Evolutionary conservation across 2,797 vertebrate genomes (phyloP).

Genomic region (Capromys pilorides): DNA sequence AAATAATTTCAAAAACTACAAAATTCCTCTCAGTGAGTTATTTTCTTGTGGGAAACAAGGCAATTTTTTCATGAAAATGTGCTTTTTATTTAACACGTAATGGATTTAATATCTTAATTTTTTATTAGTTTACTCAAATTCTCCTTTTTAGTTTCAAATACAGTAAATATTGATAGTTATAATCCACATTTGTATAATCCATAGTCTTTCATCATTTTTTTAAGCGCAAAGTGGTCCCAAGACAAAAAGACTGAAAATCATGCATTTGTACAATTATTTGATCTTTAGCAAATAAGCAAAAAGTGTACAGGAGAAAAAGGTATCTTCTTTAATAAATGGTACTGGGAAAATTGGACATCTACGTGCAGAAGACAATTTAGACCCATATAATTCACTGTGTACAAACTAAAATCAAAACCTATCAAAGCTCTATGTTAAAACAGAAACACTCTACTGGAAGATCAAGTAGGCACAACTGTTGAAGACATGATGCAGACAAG

Average conservation of each 20-base stretch:
- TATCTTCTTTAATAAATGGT: neutral
- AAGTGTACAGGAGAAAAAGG: neutral
- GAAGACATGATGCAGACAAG: neutral
- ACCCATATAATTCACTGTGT: neutral
- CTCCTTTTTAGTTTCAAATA: constrained; percentile 13
- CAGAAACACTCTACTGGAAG: neutral
- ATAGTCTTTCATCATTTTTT: neutral
- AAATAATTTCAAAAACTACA: neutral
- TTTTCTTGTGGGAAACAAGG: constrained; percentile 24
- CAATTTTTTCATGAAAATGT: neutral
- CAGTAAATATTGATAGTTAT: neutral
- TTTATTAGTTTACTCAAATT: neutral
- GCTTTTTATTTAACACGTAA: neutral
- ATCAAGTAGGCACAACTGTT: neutral
- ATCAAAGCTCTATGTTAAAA: neutral
- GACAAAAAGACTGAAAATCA: neutral
- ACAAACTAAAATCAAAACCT: neutral
- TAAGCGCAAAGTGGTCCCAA: neutral
- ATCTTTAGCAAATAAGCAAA: neutral
- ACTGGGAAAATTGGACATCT: neutral
- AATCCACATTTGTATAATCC: neutral
- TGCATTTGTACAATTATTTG: neutral
- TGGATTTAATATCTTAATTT: neutral
- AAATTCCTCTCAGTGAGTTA: neutral
- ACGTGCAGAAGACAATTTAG: neutral